phyloP scores from a whole-genome alignment of 2,113 vertebrate genomes.

The Jacana jacana region DNA sequence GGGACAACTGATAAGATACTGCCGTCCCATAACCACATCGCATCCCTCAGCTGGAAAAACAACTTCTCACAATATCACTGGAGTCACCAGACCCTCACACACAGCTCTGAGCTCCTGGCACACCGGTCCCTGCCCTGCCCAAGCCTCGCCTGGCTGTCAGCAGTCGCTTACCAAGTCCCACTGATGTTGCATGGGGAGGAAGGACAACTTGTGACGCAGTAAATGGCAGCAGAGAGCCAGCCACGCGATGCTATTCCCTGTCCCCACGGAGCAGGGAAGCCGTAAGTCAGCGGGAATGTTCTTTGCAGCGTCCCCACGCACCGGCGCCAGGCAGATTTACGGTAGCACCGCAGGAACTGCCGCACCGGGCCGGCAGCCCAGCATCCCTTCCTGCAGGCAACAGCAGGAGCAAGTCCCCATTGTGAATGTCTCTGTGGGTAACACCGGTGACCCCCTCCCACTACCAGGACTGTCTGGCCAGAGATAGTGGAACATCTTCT shows the following conservation, averaged over 20 bases:
- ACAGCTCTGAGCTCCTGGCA: neutral
- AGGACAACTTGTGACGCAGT: neutral
- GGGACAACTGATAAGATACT: rapidly evolving
- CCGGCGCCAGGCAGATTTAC: neutral
- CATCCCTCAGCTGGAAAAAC: neutral
- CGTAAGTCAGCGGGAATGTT: neutral
- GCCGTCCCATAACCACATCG: rapidly evolving
- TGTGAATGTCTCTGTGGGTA: rapidly evolving
- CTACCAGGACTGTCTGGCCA: neutral
- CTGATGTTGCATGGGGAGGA: too few relatives aligned
- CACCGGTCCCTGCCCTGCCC: neutral
- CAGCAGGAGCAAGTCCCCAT: neutral
- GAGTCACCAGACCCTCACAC: neutral
- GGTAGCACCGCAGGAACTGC: neutral
- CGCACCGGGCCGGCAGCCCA: neutral
- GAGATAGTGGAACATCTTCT: neutral
- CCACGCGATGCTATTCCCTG: neutral
- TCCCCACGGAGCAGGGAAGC: neutral
- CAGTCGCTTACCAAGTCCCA: rapidly evolving
- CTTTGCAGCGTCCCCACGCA: neutral
- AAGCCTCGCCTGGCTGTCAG: neutral
- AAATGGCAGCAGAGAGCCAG: neutral
- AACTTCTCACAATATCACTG: neutral
- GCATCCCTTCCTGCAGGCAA: neutral
- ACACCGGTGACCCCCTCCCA: neutral